Percentiles rank a stretch among this genome's conserved stretches.
phyloP scores from a whole-genome alignment of 2,113 vertebrate genomes.

The Aphyosemion australe region DNA sequence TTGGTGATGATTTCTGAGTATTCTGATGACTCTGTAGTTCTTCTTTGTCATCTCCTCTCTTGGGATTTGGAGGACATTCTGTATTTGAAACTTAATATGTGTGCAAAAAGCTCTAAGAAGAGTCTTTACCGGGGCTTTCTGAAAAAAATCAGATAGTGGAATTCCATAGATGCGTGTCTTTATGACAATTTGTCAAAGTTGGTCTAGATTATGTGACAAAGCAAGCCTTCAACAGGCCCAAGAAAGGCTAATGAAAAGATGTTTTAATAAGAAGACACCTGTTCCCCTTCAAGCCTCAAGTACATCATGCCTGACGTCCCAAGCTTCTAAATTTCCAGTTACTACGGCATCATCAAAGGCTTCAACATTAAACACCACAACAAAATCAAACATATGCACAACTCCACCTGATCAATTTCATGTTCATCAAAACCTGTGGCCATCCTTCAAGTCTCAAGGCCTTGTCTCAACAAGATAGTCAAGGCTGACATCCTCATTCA shows the following conservation, averaged over 20 bases:
- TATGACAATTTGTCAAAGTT: constrained; percentile 83
- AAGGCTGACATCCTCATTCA: constrained; percentile 22
- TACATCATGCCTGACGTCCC: constrained; percentile 85
- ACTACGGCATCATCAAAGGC: constrained; percentile 57
- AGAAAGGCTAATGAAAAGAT: constrained; percentile 78
- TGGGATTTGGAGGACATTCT: too few species aligned
- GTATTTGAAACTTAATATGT: too few species aligned
- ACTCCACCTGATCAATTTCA: constrained; percentile 76
- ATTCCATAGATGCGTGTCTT: constrained; percentile 80
- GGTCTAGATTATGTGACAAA: constrained; percentile 79
- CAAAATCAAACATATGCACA: constrained; percentile 23
- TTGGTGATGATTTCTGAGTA: too few species aligned
- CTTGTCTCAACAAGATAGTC: constrained; percentile 21
- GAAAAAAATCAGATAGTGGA: constrained; percentile 81
- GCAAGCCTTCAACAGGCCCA: constrained; percentile 80
- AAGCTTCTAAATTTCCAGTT: constrained; percentile 81
- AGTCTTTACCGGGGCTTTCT: constrained; percentile 69
- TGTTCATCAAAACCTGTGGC: constrained; percentile 30
- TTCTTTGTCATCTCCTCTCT: too few species aligned
- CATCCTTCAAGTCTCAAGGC: constrained; percentile 3
- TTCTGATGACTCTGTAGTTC: too few species aligned
- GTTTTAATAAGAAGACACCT: constrained; percentile 76
- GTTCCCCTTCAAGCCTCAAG: constrained; percentile 80
- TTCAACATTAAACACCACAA: constrained; percentile 26
- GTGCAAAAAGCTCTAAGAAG: constrained; percentile 72